phyloP scores from a whole-genome alignment of 2,113 vertebrate genomes.

The Sturnus vulgaris region DNA sequence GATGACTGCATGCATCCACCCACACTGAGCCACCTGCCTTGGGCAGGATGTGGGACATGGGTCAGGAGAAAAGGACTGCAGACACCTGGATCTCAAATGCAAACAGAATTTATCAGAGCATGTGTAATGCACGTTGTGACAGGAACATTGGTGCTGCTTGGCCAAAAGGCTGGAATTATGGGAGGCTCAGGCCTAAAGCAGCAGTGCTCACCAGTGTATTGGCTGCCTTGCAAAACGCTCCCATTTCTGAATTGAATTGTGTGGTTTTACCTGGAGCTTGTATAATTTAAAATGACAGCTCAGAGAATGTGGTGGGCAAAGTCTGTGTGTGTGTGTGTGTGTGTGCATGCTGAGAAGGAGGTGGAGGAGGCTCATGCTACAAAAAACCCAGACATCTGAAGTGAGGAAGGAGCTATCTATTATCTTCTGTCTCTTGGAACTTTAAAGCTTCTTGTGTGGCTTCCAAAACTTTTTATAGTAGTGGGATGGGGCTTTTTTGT shows the following conservation, averaged over 20 bases:
- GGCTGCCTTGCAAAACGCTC: neutral
- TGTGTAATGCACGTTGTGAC: neutral
- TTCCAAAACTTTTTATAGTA: neutral
- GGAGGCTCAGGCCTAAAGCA: neutral
- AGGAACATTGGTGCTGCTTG: neutral
- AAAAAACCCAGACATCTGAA: neutral
- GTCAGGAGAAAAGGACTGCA: neutral
- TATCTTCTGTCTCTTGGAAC: neutral
- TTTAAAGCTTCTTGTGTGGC: slow-evolving; percentile 5
- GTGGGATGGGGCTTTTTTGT: neutral
- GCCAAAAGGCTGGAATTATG: neutral
- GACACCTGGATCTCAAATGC: neutral
- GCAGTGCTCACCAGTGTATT: neutral
- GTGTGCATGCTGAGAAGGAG: neutral
- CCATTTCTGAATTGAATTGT: neutral
- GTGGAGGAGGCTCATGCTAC: neutral
- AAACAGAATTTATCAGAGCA: neutral
- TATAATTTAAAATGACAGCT: neutral
- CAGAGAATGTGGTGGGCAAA: neutral
- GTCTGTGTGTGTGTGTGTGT: neutral
- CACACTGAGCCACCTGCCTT: neutral
- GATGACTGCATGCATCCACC: accelerated
- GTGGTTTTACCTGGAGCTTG: neutral
- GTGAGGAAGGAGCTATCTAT: neutral
- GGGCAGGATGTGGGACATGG: neutral